Evolutionary conservation across 1,140 invertebrate species (phyloP).

Genomic region (Gryon sp.): DNA sequence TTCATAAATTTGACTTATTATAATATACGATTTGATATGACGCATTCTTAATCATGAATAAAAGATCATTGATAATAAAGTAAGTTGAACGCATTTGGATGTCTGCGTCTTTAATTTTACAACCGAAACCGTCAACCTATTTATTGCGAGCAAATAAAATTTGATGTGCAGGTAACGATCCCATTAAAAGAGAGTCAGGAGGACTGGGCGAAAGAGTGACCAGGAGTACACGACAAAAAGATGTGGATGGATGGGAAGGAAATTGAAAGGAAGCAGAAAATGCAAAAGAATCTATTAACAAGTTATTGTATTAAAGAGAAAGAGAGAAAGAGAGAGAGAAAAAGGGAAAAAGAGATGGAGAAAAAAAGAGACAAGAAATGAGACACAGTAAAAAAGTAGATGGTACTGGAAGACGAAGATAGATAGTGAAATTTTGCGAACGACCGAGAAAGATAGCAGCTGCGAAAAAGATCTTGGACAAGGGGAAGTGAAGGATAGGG

Average conservation of each 20-base stretch:
- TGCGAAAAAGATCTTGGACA: constrained; percentile 41
- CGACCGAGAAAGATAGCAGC: constrained; percentile 25
- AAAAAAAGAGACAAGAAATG: not conserved
- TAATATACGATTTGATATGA: too few relatives aligned
- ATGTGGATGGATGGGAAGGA: constrained; percentile 43
- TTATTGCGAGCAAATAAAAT: constrained; percentile 26
- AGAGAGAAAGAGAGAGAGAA: not conserved
- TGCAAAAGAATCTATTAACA: constrained; percentile 55
- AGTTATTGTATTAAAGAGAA: constrained; percentile 4
- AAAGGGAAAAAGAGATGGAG: not conserved
- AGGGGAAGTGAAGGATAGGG: constrained; percentile 52
- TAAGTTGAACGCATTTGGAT: too few relatives aligned
- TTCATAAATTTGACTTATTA: too few relatives aligned
- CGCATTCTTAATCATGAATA: too few relatives aligned
- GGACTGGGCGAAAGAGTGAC: constrained; percentile 35
- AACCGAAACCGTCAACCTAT: constrained; percentile 8
- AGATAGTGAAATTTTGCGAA: constrained; percentile 2
- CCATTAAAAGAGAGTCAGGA: constrained; percentile 31
- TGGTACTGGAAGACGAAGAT: constrained; percentile 1
- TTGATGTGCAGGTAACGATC: constrained; percentile 24
- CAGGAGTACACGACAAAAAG: constrained; percentile 34
- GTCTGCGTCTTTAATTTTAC: not conserved
- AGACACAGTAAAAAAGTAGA: not conserved
- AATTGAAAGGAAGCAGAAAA: constrained; percentile 61
- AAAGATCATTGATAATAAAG: too few relatives aligned